These are phyloP conservation scores for Meloidogyne hapla DNA, from an alignment of 1,140 invertebrate genomes.

Conservation along the genomic window DNA sequence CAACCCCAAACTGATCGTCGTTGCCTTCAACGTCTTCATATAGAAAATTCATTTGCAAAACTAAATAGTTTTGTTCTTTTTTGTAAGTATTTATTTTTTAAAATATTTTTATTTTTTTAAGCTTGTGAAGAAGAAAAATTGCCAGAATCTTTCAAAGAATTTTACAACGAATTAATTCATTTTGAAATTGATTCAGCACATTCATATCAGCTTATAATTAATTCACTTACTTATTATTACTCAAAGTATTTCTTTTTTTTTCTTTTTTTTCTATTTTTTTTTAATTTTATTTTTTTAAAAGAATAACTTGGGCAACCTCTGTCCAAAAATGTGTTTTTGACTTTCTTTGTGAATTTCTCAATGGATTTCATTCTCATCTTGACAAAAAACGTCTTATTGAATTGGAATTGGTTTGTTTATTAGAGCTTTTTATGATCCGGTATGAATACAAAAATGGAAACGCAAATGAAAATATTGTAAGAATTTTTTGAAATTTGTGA, in stretches of 20 bases:
- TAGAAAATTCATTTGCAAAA: slow-evolving; percentile 12
- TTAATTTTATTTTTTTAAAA: neutral
- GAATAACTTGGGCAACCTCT: slow-evolving; percentile 14
- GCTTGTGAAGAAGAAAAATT: slow-evolving; percentile 13
- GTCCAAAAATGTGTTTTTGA: slow-evolving; percentile 18
- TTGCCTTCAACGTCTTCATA: slow-evolving; percentile 14
- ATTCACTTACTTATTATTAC: slow-evolving; percentile 13
- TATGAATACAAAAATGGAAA: slow-evolving; percentile 1
- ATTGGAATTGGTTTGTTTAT: slow-evolving; percentile 13
- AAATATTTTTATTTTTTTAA: neutral
- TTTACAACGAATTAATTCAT: slow-evolving; percentile 7
- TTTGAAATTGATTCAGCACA: neutral
- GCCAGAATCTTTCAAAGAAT: neutral
- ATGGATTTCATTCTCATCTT: neutral
- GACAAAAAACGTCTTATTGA: slow-evolving; percentile 4
- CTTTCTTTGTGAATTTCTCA: slow-evolving; percentile 8
- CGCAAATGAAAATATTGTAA: slow-evolving; percentile 11
- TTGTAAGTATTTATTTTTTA: neutral
- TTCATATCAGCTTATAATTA: slow-evolving; percentile 17
- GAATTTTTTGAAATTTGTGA: neutral
- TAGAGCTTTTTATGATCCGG: neutral
- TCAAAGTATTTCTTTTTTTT: slow-evolving; percentile 14
- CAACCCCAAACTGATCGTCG: slow-evolving; percentile 3
- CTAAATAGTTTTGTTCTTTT: neutral
- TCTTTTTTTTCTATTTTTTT: neutral